phyloP scores from a whole-genome alignment of 1,140 invertebrate genomes.

The Drosophila willistoni region DNA sequence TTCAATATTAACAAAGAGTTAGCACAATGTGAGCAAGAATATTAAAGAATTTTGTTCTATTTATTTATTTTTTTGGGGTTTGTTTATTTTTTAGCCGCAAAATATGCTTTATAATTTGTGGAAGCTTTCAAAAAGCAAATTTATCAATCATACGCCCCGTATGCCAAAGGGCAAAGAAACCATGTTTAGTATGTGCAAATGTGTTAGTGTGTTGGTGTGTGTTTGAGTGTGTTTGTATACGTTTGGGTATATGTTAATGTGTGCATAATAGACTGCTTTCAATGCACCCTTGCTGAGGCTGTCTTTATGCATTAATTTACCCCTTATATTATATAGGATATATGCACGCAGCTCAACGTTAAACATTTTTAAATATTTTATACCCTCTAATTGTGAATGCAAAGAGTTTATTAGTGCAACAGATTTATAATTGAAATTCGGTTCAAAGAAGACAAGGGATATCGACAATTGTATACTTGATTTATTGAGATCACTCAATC shows the following conservation, averaged over 20 bases:
- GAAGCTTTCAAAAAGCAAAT: conserved; percentile 65
- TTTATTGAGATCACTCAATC: too few relatives aligned
- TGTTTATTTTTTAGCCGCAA: conserved; percentile 4
- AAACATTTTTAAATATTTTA: conserved; percentile 26
- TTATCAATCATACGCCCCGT: conserved; percentile 71
- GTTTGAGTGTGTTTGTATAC: neutral
- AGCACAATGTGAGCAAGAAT: too few relatives aligned
- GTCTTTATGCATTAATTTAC: conserved; percentile 74
- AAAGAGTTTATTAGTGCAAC: neutral
- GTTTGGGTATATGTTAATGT: conserved; percentile 16
- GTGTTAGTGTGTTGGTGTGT: conserved; percentile 20
- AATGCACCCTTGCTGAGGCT: conserved; percentile 46
- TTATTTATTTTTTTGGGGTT: neutral
- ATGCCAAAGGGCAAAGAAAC: conserved; percentile 27
- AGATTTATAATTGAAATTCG: too few relatives aligned
- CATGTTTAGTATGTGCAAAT: neutral
- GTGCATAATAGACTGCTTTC: conserved; percentile 70
- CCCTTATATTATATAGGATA: conserved; percentile 11
- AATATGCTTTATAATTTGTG: conserved; percentile 41
- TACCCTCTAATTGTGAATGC: neutral
- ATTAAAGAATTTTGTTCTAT: neutral
- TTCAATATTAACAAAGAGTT: too few relatives aligned
- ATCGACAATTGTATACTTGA: too few relatives aligned
- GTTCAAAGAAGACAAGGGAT: too few relatives aligned
- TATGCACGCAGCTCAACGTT: conserved; percentile 33